Conservation (phyloP, 2,797 vertebrate species). For the Phrynocephalus guinanensis region DNA sequence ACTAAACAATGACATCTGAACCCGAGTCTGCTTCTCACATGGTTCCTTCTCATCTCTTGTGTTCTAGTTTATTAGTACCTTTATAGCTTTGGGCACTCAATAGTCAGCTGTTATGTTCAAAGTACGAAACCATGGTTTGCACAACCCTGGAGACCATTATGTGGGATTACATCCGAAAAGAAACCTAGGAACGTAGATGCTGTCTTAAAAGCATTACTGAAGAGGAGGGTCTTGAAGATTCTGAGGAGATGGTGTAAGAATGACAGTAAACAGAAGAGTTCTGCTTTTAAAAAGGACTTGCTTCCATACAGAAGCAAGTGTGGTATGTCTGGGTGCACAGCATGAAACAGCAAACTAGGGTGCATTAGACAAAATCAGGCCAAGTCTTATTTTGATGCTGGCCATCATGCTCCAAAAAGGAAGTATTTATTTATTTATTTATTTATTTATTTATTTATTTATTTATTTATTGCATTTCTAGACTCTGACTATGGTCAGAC, state of each 20-base stretch:
- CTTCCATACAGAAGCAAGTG: too few relatives aligned
- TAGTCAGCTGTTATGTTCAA: too few relatives aligned
- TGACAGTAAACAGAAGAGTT: not conserved
- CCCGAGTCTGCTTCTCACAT: not conserved
- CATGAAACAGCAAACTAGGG: too few relatives aligned
- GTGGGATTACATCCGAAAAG: not conserved
- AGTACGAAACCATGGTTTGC: not conserved
- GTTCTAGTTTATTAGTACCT: not conserved
- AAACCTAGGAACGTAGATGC: not conserved
- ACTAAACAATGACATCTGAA: not conserved
- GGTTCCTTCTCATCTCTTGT: not conserved
- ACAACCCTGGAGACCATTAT: not conserved
- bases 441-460: too few relatives aligned
- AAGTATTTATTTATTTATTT: too few relatives aligned
- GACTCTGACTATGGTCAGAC: too few relatives aligned
- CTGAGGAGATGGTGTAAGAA: not conserved
- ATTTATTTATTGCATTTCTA: too few relatives aligned
- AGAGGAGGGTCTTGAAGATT: not conserved
- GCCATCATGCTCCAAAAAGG: too few relatives aligned
- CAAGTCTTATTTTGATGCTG: too few relatives aligned
- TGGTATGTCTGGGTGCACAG: too few relatives aligned
- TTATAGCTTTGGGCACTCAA: not conserved
- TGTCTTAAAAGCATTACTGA: not conserved
- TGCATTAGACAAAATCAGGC: too few relatives aligned
- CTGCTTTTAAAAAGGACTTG: too few relatives aligned